A percentile compares a stretch with the other conserved stretches of the same genome.
These are phyloP conservation scores for Aphidius gifuensis DNA, from an alignment of 1,140 invertebrate species.

Conservation along the genomic window DNA sequence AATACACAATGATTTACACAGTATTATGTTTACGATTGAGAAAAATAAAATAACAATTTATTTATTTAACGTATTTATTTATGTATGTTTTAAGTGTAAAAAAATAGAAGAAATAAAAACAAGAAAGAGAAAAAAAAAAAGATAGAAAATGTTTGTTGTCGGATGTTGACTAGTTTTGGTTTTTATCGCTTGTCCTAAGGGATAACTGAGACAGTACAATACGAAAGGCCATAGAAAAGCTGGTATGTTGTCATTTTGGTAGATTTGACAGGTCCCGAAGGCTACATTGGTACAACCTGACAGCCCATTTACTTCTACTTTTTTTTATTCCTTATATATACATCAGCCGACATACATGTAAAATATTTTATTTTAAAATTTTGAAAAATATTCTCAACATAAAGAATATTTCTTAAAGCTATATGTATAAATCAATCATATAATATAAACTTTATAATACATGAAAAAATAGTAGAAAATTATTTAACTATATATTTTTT, in stretches of 20 bases:
- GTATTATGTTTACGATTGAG: no score
- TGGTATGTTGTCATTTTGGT: conserved; percentile 15
- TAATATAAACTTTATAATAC: no score
- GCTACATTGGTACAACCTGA: conserved; percentile 21
- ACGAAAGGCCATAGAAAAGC: conserved; percentile 12
- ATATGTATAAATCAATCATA: no score
- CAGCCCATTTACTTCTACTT: conserved; percentile 19
- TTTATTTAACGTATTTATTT: no score
- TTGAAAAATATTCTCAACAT: no score
- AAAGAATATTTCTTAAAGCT: no score
- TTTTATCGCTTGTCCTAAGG: conserved; percentile 40
- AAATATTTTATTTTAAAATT: no score
- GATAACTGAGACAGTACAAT: conserved; percentile 5
- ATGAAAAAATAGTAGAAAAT: no score
- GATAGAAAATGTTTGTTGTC: conserved; percentile 32
- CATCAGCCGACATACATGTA: neutral
- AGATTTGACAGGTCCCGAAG: conserved; percentile 21
- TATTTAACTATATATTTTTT: no score
- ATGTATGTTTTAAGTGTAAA: no score
- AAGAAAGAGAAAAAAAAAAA: neutral
- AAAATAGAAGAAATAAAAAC: neutral
- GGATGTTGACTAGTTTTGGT: conserved; percentile 40
- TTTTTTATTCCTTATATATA: neutral
- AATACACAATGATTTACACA: no score
- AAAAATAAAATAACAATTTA: no score